phyloP scores from a whole-genome alignment of 2,888 invertebrate genomes.

The Chrysodeixis includens region DNA sequence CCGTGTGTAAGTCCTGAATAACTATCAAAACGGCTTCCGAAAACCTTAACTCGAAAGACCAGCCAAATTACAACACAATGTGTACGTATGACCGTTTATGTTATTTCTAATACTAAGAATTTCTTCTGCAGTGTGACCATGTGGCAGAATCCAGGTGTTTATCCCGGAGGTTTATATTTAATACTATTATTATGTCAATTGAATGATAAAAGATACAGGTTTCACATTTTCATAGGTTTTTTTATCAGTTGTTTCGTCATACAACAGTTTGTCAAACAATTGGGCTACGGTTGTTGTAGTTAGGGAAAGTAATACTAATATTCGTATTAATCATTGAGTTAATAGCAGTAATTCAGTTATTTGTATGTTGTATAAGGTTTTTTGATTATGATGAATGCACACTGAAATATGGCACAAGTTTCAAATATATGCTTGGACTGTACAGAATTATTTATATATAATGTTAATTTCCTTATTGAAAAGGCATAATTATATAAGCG shows the following conservation, averaged over 20 bases:
- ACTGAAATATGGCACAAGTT: neutral
- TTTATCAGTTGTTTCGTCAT: neutral
- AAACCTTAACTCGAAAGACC: slow-evolving; percentile 78
- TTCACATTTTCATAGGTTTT: too few relatives aligned
- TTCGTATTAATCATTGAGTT: too few relatives aligned
- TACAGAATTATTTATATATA: too few relatives aligned
- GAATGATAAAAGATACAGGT: slow-evolving; percentile 52
- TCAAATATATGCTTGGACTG: neutral
- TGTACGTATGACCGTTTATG: slow-evolving; percentile 79
- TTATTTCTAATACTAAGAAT: slow-evolving; percentile 57
- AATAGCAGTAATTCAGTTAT: too few relatives aligned
- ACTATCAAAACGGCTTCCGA: slow-evolving; percentile 81
- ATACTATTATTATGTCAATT: slow-evolving; percentile 47
- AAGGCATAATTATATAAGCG: too few relatives aligned
- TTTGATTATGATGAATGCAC: neutral
- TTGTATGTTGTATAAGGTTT: too few relatives aligned
- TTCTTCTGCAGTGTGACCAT: slow-evolving; percentile 79
- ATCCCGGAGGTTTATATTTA: slow-evolving; percentile 82
- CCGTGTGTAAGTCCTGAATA: slow-evolving; percentile 64
- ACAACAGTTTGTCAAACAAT: slow-evolving; percentile 8
- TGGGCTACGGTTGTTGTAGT: too few relatives aligned
- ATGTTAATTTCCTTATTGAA: too few relatives aligned
- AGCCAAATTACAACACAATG: slow-evolving; percentile 87
- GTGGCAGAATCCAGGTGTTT: slow-evolving; percentile 86
- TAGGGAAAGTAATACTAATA: too few relatives aligned